Percentiles rank a stretch among this genome's conserved stretches.
Evolutionary conservation across 37 sponge, comb jelly and placozoan genomes (phyloP).

Genomic region (Haliclona indistincta): DNA sequence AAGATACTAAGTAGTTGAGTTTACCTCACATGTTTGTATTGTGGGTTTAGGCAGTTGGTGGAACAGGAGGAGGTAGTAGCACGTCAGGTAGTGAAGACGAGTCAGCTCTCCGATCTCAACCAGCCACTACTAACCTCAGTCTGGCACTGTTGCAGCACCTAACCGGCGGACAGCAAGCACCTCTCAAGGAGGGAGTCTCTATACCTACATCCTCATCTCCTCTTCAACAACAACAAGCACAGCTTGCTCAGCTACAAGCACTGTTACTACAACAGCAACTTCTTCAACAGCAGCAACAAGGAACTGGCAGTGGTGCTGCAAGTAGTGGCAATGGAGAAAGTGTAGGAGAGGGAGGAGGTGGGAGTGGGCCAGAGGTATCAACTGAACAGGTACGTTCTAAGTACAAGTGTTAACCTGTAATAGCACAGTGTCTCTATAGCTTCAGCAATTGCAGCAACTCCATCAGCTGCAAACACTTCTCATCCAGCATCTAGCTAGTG

Average conservation of each 20-base stretch:
- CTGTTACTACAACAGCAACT: slow-evolving; percentile 73
- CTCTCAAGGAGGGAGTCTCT: no score
- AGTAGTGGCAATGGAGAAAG: background rate
- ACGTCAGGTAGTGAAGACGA: background rate
- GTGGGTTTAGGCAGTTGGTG: background rate
- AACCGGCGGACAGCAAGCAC: background rate
- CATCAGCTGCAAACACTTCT: no score
- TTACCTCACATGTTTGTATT: background rate
- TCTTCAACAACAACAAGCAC: slow-evolving; percentile 46
- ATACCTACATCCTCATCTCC: background rate
- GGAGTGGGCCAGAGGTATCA: no score
- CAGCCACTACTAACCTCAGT: background rate
- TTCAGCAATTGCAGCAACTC: no score
- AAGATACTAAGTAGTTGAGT: background rate
- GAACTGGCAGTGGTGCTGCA: slow-evolving; percentile 1
- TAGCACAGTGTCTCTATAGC: no score
- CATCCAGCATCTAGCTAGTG: no score
- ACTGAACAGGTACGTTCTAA: no score
- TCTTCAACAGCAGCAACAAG: slow-evolving; percentile 57
- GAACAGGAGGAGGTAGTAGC: background rate
- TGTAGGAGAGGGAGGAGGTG: background rate
- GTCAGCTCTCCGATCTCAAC: background rate
- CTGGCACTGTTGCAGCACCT: background rate
- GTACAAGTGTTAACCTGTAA: no score
- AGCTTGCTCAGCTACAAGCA: slow-evolving; percentile 68